phyloP scores from a whole-genome alignment of 2,797 vertebrate species.

The Sebastiscus albofasciatus region DNA sequence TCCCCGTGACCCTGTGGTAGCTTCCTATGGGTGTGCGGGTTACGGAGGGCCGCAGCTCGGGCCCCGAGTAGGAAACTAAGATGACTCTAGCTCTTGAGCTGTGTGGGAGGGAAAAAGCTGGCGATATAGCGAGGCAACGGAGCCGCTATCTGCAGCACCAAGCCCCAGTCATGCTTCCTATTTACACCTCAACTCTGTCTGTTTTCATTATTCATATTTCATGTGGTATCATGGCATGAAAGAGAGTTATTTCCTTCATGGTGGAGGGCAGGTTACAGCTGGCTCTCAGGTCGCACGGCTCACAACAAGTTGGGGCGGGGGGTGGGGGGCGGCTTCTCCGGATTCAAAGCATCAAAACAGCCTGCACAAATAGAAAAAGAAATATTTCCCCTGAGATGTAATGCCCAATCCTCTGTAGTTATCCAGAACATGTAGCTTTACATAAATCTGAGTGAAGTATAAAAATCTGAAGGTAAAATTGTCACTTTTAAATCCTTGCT shows the following conservation, averaged over 20 bases:
- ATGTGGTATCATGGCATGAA: constrained; percentile 75
- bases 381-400: constrained; percentile 53
- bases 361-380: constrained; percentile 53
- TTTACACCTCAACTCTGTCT: constrained; percentile 66
- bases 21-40: constrained; percentile 61
- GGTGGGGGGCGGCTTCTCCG: constrained; percentile 36
- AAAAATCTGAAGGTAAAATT: constrained; percentile 40
- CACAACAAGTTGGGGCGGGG: constrained; percentile 49
- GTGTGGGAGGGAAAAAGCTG: constrained; percentile 64
- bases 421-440: constrained; percentile 26
- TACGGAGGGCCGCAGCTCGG: constrained; percentile 50
- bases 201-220: constrained; percentile 81
- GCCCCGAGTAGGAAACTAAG: constrained; percentile 55
- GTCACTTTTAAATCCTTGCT: constrained; percentile 59
- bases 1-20: constrained; percentile 62
- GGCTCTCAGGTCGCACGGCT: constrained; percentile 53
- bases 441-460: constrained; percentile 27
- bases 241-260: constrained; percentile 69
- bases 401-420: constrained; percentile 9
- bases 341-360: constrained; percentile 74
- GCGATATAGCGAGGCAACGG: constrained; percentile 53
- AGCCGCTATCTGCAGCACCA: constrained; percentile 49
- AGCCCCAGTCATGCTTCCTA: constrained; percentile 58
- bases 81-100: constrained; percentile 73
- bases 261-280: constrained; percentile 68